Conservation (phyloP, 1,140 invertebrate genomes). For the Bombyx mandarina region DNA sequence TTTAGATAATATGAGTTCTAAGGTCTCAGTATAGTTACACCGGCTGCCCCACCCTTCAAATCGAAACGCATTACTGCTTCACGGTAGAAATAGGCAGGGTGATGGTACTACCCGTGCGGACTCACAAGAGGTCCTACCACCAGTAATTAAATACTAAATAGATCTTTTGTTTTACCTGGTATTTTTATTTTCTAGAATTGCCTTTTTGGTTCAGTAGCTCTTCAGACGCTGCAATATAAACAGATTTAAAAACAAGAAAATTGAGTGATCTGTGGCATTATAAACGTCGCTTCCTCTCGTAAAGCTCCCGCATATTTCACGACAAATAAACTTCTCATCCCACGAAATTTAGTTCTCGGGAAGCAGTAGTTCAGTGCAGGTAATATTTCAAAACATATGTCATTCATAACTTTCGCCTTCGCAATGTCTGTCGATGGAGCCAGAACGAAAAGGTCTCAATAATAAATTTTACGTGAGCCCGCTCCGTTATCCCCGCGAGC, state of each 20-base stretch:
- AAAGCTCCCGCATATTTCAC: conserved; percentile 68
- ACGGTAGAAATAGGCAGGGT: too few relatives aligned
- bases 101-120: too few relatives aligned
- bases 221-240: conserved; percentile 28
- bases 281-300: conserved; percentile 56
- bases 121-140: too few relatives aligned
- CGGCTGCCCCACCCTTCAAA: too few relatives aligned
- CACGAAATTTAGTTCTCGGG: conserved; percentile 56
- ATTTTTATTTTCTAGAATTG: conserved; percentile 46
- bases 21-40: too few relatives aligned
- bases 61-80: too few relatives aligned
- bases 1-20: too few relatives aligned
- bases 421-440: conserved; percentile 70
- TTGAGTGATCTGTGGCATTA: conserved; percentile 60
- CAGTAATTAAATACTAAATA: too few relatives aligned
- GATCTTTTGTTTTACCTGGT: too few relatives aligned
- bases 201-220: conserved; percentile 49
- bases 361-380: conserved; percentile 64
- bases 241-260: conserved; percentile 37
- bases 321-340: conserved; percentile 67
- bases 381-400: conserved; percentile 71
- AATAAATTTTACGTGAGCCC: conserved; percentile 70
- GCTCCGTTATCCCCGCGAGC: conserved; percentile 58
- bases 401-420: conserved; percentile 70
- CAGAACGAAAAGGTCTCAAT: conserved; percentile 67